Base-by-base conservation (phyloP, 2,888 invertebrate genomes). In the Notodonta ziczac region DNA sequence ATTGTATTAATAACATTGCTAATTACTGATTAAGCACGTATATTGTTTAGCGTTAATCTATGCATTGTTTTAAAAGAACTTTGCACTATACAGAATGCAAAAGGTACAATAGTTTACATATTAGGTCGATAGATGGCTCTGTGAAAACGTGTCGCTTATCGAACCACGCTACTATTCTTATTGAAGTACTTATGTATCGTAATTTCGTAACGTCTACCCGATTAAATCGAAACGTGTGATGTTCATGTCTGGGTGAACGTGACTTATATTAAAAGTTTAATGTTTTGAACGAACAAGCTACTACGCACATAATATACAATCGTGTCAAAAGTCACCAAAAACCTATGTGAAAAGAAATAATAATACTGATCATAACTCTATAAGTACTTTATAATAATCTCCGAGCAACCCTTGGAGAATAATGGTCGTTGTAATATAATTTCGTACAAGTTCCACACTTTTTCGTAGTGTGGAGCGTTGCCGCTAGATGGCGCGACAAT, bases 61-160 rank as follows among this genome's bases (percentile, higher is more conserved):
- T 4, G 14, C 50, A 16, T 50, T 16, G 16, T 50, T 46, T 50
- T n/a, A 16, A 50, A 16, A 14, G 10, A 16, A 50, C 50, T 50
- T 50, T 50, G 50, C 14, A 16, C 16, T 2, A 9, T 2, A 50
- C 35, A 6, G 5, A 35, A 4, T 35, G 35, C 35, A 35, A 35
- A 35, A 35, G 35, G 24, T 24, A 24, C 1, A 2, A 3, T 13
- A 46, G 46, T 46, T 46, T n/a, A 46, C 3, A n/a, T 7, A 46
- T n/a, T n/a, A 46, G 9, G 46, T 7, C 46, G n/a, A 46, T 50
- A 50, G 14, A 50, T 16, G 50, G 50, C 48, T 4, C 14, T 14
- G 6, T n/a, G n/a, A 35, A 53, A 53, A 53, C 53, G 53, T 53
- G 53, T 53, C 35, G 5, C 13, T 35, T 53, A 53, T 53, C 53